These are phyloP conservation scores for Cosmopolites sordidus DNA, from an alignment of 2,888 invertebrate species.

Conservation along the genomic window DNA sequence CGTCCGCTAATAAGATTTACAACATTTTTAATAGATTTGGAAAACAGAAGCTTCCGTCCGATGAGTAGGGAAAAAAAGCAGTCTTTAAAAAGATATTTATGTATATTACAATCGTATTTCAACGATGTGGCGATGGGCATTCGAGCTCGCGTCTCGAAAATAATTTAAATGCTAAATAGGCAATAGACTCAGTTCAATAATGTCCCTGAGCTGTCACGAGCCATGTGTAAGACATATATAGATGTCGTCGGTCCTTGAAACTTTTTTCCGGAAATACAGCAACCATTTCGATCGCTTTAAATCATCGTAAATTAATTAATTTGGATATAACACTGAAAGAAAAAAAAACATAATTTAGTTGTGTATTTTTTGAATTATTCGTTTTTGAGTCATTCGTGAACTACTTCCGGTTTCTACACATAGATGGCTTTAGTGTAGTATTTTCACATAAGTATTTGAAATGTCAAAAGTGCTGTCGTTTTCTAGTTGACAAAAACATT, in stretches of 20 bases:
- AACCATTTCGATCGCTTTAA: too few species aligned
- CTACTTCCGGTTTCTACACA: too few species aligned
- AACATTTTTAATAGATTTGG: conserved; percentile 1
- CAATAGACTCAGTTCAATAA: conserved; percentile 22
- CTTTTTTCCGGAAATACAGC: background rate
- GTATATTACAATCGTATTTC: conserved; percentile 22
- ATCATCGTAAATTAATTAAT: too few species aligned
- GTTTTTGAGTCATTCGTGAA: background rate
- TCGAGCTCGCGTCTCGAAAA: conserved; percentile 15
- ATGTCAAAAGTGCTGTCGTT: too few species aligned
- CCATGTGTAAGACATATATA: background rate
- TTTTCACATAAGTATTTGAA: too few species aligned
- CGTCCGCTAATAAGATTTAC: background rate
- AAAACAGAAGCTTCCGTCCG: background rate
- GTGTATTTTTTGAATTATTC: background rate
- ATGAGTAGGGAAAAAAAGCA: conserved; percentile 4
- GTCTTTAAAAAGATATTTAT: conserved; percentile 15
- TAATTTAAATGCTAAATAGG: conserved; percentile 28
- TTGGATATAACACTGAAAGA: too few species aligned
- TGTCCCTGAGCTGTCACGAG: conserved; percentile 13
- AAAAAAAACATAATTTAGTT: too few species aligned
- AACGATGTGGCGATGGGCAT: conserved; percentile 15
- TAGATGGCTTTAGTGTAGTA: too few species aligned
- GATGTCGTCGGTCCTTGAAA: background rate
- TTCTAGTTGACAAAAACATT: too few species aligned